phyloP scores from a whole-genome alignment of 1,140 invertebrate genomes.

The Hirudo medicinalis region DNA sequence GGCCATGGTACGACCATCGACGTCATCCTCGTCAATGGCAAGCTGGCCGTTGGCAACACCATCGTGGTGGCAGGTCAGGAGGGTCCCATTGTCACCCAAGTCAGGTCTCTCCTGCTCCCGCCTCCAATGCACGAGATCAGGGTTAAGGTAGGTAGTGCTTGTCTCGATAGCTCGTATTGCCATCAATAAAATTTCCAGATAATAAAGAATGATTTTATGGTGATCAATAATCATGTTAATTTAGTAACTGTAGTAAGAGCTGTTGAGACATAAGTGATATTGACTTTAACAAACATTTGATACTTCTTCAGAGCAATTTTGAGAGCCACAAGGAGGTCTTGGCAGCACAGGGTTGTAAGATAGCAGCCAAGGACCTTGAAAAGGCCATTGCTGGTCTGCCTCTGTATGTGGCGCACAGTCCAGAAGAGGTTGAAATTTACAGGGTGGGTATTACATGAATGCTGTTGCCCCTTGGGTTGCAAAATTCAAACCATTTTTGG shows the following conservation, averaged over 20 bases:
- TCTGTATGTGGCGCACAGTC: constrained; percentile 64
- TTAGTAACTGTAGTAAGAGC: not conserved
- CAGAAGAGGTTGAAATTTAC: constrained; percentile 80
- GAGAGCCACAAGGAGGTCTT: constrained; percentile 85
- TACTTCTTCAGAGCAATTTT: constrained; percentile 67
- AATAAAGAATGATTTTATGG: not conserved
- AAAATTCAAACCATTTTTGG: not conserved
- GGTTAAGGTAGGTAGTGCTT: constrained; percentile 60
- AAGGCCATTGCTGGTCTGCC: constrained; percentile 78
- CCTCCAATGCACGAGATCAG: constrained; percentile 93
- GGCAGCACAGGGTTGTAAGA: constrained; percentile 95
- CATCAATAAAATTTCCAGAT: too few species aligned
- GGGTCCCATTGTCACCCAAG: constrained; percentile 92
- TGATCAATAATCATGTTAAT: too few species aligned
- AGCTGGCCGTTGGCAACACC: constrained; percentile 76
- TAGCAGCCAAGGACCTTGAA: constrained; percentile 86
- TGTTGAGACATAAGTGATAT: not conserved
- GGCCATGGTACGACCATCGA: constrained; percentile 97
- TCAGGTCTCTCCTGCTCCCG: constrained; percentile 89
- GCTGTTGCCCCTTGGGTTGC: not conserved
- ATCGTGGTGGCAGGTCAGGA: constrained; percentile 91
- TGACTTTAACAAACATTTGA: not conserved
- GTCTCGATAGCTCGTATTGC: not conserved
- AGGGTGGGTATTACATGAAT: constrained; percentile 39
- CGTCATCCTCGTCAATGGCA: constrained; percentile 93